Conservation (phyloP, 1,140 invertebrate genomes). For the Caerostris extrusa region DNA sequence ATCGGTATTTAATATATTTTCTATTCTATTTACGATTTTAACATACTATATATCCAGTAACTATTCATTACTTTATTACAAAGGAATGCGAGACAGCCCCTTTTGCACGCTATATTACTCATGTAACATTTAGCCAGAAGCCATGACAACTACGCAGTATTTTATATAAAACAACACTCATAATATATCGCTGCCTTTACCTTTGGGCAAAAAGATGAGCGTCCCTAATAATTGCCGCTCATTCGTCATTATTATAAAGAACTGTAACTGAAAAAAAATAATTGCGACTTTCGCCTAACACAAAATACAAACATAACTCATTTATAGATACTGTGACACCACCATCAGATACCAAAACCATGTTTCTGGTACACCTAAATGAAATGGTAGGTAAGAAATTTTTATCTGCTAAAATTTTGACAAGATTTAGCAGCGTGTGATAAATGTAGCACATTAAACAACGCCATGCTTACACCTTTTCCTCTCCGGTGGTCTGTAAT, state of each 20-base stretch:
- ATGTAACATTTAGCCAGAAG: not conserved
- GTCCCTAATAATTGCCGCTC: not conserved
- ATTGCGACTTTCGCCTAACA: slow-evolving; percentile 43
- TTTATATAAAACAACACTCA: not conserved
- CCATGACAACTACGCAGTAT: not conserved
- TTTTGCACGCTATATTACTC: not conserved
- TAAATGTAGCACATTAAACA: slow-evolving; percentile 45
- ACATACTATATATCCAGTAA: too few relatives aligned
- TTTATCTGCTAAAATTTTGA: slow-evolving; percentile 21
- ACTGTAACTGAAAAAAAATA: slow-evolving; percentile 37
- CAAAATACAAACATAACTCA: slow-evolving; percentile 63
- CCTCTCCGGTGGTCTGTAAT: slow-evolving; percentile 52
- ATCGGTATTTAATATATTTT: too few relatives aligned
- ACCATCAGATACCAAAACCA: slow-evolving; percentile 45
- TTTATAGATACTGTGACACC: slow-evolving; percentile 25
- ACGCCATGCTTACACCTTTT: slow-evolving; percentile 27
- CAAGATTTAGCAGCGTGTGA: not conserved
- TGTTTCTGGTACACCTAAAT: slow-evolving; percentile 28
- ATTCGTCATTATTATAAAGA: slow-evolving; percentile 56
- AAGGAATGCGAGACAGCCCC: too few relatives aligned
- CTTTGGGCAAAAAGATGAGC: slow-evolving; percentile 46
- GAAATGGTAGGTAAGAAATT: slow-evolving; percentile 43
- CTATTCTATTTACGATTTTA: too few relatives aligned
- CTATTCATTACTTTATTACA: too few relatives aligned
- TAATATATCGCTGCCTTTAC: slow-evolving; percentile 10